Percentiles rank a stretch among this genome's conserved stretches.
Conservation (phyloP, 2,113 vertebrate species). For the human (Homo sapiens) region DNA sequence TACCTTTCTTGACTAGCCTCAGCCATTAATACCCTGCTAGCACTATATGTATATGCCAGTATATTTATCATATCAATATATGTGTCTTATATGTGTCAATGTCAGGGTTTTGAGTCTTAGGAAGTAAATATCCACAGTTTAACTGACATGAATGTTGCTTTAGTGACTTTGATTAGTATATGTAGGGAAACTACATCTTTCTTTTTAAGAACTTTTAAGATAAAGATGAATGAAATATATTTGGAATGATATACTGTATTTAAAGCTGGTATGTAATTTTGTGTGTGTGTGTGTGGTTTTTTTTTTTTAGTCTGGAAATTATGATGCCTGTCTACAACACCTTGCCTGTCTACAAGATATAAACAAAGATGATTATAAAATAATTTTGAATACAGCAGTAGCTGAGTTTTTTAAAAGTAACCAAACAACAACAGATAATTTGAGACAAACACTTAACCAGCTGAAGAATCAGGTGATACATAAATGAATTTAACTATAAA, state of each 20-base stretch:
- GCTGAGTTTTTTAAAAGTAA: conserved; percentile 96
- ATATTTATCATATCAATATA: background rate
- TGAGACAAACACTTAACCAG: conserved; percentile 93
- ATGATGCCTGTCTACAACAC: conserved; percentile 92
- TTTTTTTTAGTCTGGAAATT: conserved; percentile 90
- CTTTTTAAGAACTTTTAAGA: background rate
- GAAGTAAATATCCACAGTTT: background rate
- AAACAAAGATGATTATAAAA: conserved; percentile 99
- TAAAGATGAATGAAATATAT: background rate
- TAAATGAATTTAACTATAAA: conserved; percentile 62
- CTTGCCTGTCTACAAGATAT: conserved; percentile 93
- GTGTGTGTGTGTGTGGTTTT: conserved; percentile 42
- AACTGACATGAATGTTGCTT: background rate
- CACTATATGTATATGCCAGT: background rate
- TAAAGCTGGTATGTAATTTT: conserved; percentile 54
- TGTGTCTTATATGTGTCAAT: background rate
- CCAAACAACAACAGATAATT: conserved; percentile 92
- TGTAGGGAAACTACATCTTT: background rate
- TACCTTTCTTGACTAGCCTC: background rate
- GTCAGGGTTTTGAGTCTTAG: conserved; percentile 6
- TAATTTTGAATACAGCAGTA: conserved; percentile 94
- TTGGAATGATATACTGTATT: conserved; percentile 48
- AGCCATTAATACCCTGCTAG: background rate
- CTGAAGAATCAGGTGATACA: conserved; percentile 95
- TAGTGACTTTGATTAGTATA: background rate